Evolutionary conservation across 2,797 vertebrate genomes (phyloP), one percentile per base, ranked within the genome.

Genomic region (Ambastaia sidthimunki): DNA sequence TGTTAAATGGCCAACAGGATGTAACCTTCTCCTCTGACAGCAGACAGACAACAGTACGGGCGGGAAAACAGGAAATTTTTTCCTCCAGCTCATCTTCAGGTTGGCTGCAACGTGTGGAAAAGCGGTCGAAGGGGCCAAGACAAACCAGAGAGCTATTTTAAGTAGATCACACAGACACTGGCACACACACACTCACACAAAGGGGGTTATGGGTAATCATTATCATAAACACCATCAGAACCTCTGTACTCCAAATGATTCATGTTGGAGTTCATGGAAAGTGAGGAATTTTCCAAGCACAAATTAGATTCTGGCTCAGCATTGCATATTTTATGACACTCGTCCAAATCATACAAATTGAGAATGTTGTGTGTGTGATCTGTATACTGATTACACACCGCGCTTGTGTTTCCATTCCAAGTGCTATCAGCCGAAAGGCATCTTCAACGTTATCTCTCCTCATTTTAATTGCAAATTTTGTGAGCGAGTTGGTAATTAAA

Each of bases 381-480:
- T 89, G 91, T 92, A 88, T 89, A 90, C 91, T 90, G 90, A 93
- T 92, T 92, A 86, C 87, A 87, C 89, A 89, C 88, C 85, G 76
- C 84, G 86, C 89, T 89, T 90, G 90, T 90, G 88, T 90, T 91
- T 91, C 90, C 89, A 85, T 91, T 93, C 92, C 92, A 92, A 92
- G 88, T 89, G 91, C 89, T 94, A 94, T 94, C 92, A 93, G 91
- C 93, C 93, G 90, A 93, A 90, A 94, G 92, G 92, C 94, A 95
- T 94, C 93, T 94, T 90, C 89, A 84, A 90, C 82, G 90, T 93
- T 94, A 95, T 94, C 93, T 90, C 89, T 31, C 81, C 92, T 93
- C 91, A 94, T 94, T 94, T 94, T 93, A 95, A 95, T 95, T 95
- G 93, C 93, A 93, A 95, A 94, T 95, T 90, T 92, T 91, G 88